Evolutionary conservation across 2,113 vertebrate genomes (phyloP).

Genomic region (Chunga burmeisteri): DNA sequence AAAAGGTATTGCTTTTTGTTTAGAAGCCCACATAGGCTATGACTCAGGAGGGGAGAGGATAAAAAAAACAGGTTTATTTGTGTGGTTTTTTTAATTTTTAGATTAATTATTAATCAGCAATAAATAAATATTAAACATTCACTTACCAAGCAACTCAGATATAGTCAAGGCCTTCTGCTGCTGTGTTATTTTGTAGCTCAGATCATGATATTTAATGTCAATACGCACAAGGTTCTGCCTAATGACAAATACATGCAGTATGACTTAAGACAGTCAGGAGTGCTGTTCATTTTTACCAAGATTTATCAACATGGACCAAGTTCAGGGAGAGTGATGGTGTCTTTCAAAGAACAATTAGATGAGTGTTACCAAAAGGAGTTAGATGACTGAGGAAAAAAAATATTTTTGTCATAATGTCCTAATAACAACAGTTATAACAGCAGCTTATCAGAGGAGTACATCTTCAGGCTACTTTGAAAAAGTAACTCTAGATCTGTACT

Average conservation of each 20-base stretch:
- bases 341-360: neutral
- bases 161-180: slow-evolving; percentile 77
- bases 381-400: neutral
- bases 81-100: neutral
- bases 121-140: neutral
- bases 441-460: neutral
- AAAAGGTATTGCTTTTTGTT: neutral
- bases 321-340: neutral
- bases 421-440: neutral
- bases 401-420: neutral
- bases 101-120: neutral
- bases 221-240: slow-evolving; percentile 78
- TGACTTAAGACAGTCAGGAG: neutral
- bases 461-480: neutral
- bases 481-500: neutral
- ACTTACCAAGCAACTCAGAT: slow-evolving; percentile 76
- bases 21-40: neutral
- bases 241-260: neutral
- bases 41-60: neutral
- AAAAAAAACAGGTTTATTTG: neutral
- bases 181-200: slow-evolving; percentile 78
- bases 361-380: neutral
- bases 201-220: slow-evolving; percentile 78
- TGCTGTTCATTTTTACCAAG: neutral
- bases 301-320: neutral